These are phyloP conservation scores for Rugalucina vietnamica DNA, from an alignment of 2,888 invertebrate species.

Conservation along the genomic window DNA sequence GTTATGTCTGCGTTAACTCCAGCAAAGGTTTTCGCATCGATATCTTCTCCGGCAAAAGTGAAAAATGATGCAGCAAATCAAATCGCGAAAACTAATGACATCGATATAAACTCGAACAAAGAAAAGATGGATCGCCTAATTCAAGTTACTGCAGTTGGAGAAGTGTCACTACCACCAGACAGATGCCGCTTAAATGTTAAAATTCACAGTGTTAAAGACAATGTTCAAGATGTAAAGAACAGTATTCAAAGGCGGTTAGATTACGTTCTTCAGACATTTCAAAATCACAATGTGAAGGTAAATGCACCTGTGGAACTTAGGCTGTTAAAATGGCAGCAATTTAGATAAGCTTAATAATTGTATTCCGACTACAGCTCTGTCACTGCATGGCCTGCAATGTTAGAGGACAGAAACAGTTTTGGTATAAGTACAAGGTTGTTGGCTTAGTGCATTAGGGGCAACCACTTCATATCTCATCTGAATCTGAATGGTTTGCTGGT, in stretches of 20 bases:
- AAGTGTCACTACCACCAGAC: slow-evolving; percentile 78
- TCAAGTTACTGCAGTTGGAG: slow-evolving; percentile 78
- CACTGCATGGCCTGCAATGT: too few relatives aligned
- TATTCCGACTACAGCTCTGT: too few relatives aligned
- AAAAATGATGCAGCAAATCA: background rate
- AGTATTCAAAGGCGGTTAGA: slow-evolving; percentile 79
- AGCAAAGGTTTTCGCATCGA: slow-evolving; percentile 65
- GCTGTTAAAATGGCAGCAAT: too few relatives aligned
- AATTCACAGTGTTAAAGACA: slow-evolving; percentile 75
- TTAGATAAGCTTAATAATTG: too few relatives aligned
- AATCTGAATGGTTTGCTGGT: too few relatives aligned
- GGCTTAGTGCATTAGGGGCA: too few relatives aligned
- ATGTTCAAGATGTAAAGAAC: slow-evolving; percentile 79
- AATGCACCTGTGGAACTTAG: too few relatives aligned
- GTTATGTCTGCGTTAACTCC: slow-evolving; percentile 63
- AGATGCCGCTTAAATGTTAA: slow-evolving; percentile 73
- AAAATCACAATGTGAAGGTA: slow-evolving; percentile 80
- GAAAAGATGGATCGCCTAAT: slow-evolving; percentile 67
- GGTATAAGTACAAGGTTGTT: too few relatives aligned
- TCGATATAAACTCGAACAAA: slow-evolving; percentile 14
- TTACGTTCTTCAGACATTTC: slow-evolving; percentile 79
- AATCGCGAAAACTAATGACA: slow-evolving; percentile 17
- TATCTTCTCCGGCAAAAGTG: slow-evolving; percentile 33
- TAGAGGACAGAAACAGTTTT: too few relatives aligned
- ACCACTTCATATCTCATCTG: too few relatives aligned